Evolutionary conservation across 1,140 invertebrate species (phyloP).

Genomic region (Drosophila punjabiensis): DNA sequence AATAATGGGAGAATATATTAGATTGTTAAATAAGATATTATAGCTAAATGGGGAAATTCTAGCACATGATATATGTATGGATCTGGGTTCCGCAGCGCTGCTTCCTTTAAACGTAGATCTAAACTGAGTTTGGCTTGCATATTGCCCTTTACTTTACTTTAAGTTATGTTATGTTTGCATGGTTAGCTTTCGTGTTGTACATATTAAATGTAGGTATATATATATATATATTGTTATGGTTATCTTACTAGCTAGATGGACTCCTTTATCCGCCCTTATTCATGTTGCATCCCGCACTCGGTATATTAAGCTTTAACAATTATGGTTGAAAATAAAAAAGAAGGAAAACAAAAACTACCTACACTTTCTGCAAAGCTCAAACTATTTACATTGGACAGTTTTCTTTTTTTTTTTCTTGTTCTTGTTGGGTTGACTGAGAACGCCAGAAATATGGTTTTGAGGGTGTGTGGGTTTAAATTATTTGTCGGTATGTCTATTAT

Average conservation of each 20-base stretch:
- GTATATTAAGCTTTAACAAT: constrained; percentile 70
- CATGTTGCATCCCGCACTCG: constrained; percentile 49
- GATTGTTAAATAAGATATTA: constrained; percentile 57
- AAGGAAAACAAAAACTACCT: constrained; percentile 63
- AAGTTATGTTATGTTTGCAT: constrained; percentile 44
- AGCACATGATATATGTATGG: constrained; percentile 56
- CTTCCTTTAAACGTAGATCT: constrained; percentile 42
- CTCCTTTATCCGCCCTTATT: constrained; percentile 35
- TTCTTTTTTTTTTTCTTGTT: constrained; percentile 1
- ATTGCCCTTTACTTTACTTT: constrained; percentile 50
- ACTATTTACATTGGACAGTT: constrained; percentile 79
- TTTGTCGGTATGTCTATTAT: constrained; percentile 51
- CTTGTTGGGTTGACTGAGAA: constrained; percentile 17
- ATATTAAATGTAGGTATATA: constrained; percentile 54
- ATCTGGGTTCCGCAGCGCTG: constrained; percentile 36
- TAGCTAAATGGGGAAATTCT: constrained; percentile 44
- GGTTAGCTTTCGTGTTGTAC: constrained; percentile 68
- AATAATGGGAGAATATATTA: constrained; percentile 61
- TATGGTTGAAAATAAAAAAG: constrained; percentile 58
- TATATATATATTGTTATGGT: constrained; percentile 50
- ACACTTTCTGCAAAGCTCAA: constrained; percentile 50
- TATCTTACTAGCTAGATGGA: constrained; percentile 50
- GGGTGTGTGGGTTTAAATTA: constrained; percentile 52
- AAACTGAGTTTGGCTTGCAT: constrained; percentile 80
- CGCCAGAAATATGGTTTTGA: constrained; percentile 15